Conservation (phyloP, 1,140 invertebrate species). For the Drosophila parvula region DNA sequence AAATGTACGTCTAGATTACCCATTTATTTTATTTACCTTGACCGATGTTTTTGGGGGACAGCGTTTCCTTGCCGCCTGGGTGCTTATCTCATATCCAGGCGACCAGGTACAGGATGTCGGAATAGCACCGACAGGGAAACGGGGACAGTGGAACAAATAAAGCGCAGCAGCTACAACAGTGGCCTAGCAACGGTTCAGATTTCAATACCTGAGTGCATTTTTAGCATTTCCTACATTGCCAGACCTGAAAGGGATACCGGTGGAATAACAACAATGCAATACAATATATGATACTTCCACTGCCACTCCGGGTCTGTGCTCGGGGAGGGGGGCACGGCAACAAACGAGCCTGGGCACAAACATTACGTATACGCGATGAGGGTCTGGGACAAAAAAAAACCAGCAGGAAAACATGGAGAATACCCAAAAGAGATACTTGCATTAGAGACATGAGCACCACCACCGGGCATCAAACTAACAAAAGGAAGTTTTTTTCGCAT, state of each 20-base stretch:
- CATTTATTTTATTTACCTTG: neutral
- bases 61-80: slow-evolving; percentile 8
- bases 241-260: slow-evolving; percentile 37
- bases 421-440: slow-evolving; percentile 32
- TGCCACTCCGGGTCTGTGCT: slow-evolving; percentile 12
- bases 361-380: slow-evolving; percentile 77
- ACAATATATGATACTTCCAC: slow-evolving; percentile 51
- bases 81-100: slow-evolving; percentile 58
- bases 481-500: slow-evolving; percentile 35
- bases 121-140: slow-evolving; percentile 23
- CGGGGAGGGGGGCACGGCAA: slow-evolving; percentile 30
- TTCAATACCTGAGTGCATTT: slow-evolving; percentile 79
- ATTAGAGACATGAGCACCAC: slow-evolving; percentile 46
- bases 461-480: slow-evolving; percentile 52
- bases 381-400: slow-evolving; percentile 38
- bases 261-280: slow-evolving; percentile 51
- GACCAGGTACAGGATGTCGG: slow-evolving; percentile 12
- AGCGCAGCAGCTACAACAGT: slow-evolving; percentile 26
- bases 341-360: slow-evolving; percentile 60
- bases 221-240: slow-evolving; percentile 68
- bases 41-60: slow-evolving; percentile 16
- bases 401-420: slow-evolving; percentile 25
- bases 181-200: slow-evolving; percentile 43
- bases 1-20: neutral
- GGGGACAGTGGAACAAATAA: slow-evolving; percentile 64